Base-by-base conservation (phyloP, 2,888 invertebrate species). In the Erebia ligea region DNA sequence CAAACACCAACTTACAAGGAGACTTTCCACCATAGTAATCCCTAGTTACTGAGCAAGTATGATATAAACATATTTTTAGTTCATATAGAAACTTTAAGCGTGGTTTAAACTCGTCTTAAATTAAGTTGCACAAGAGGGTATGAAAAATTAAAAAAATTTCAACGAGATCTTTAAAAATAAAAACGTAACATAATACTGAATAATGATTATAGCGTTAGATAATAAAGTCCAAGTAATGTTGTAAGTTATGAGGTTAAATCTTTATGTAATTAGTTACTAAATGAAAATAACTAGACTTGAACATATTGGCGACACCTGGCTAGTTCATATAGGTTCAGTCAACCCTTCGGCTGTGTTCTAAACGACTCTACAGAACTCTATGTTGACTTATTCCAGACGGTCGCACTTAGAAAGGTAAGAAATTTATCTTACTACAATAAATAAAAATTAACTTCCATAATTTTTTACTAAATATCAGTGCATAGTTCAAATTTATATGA, bases 241-340 rank as follows among this genome's bases (percentile, higher is more conserved):
- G 10, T 63, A 19, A 61, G 19, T 69, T 25, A 48, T 11, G 5
- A 9, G 25, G 34, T 42, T 52, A 48, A 59, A 63, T 67, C 40
- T 48, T 62, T 54, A 48, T 48, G 17, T 50, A 13, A 17, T 59
- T 63, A 54, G 17, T 54, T 19, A 19, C 19, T 54, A 0, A 54
- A 19, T 54, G 54, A 17, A 54, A 19, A 54, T 17, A 54, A 59
- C 59, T 68, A 69, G 34, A 67, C 62, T 62, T 17, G n/a, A 54
- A 21, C 56, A 50, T 56, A 58, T 71, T 69, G 72, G 62, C 11
- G 42, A 83, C 80, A 79, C 82, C 90, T 89, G 90, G 58, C 80
- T 79, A 75, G 87, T 88, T 88, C 88, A 88, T 79, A 58, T 54
- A 83, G 82, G 91, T 87, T 91, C 91, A 89, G 76, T 91, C 87